A percentile compares a stretch with the other conserved stretches of the same genome.
These are phyloP conservation scores for Clupea harengus DNA, from an alignment of 2,113 vertebrate species.

Conservation along the genomic window DNA sequence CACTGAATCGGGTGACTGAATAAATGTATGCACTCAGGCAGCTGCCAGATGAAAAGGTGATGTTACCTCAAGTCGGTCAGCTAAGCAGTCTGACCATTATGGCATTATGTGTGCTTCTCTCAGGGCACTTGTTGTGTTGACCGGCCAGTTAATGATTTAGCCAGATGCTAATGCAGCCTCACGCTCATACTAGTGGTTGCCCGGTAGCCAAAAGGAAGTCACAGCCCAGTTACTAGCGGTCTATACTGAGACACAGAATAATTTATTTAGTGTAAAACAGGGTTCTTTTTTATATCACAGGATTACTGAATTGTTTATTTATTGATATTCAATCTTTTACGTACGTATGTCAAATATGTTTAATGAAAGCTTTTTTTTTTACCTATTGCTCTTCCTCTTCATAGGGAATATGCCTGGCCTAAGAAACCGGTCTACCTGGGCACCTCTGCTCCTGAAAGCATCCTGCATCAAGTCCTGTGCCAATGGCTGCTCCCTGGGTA, in stretches of 20 bases:
- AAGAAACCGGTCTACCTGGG: constrained; percentile 85
- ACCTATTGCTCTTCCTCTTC: not conserved
- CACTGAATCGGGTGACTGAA: not conserved
- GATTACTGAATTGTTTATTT: not conserved
- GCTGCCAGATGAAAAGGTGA: not conserved
- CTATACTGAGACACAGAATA: constrained; percentile 16
- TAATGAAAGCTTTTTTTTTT: too few relatives aligned
- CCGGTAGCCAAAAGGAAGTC: constrained; percentile 49
- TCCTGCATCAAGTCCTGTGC: constrained; percentile 88
- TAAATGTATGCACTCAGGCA: not conserved
- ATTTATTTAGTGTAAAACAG: too few relatives aligned
- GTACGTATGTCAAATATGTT: not conserved
- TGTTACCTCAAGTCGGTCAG: not conserved
- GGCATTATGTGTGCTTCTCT: not conserved
- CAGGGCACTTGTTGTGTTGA: constrained; percentile 35
- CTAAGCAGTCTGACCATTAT: not conserved
- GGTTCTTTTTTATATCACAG: not conserved
- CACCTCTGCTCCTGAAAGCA: constrained; percentile 84
- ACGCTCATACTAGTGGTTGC: constrained; percentile 61
- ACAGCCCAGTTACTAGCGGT: constrained; percentile 43
- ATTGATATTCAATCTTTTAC: too few relatives aligned
- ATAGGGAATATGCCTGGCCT: constrained; percentile 86
- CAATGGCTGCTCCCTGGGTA: constrained; percentile 86
- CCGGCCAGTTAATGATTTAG: constrained; percentile 70
- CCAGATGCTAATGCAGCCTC: constrained; percentile 40